Percentiles rank a stretch among this genome's conserved stretches.
Evolutionary conservation across 92 coral and sea anemone genomes (phyloP).

Genomic region (Phenganax subtilis): DNA sequence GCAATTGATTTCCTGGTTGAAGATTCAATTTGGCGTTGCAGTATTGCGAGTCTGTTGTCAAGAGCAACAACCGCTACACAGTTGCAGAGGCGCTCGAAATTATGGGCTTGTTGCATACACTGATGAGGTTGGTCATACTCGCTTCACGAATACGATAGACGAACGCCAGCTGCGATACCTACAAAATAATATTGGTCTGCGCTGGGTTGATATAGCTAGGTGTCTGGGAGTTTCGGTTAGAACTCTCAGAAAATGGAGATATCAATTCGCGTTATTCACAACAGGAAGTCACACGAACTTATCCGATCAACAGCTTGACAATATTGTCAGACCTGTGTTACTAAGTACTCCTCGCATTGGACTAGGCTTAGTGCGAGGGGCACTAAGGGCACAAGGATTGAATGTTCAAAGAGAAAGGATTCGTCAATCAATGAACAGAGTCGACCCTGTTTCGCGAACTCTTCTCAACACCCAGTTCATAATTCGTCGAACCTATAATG

Average conservation of each 20-base stretch:
- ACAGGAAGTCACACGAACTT: not conserved
- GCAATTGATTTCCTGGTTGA: conserved; percentile 5
- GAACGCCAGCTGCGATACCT: conserved; percentile 12
- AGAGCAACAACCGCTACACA: not conserved
- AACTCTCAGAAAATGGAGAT: conserved; percentile 33
- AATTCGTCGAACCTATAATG: conserved; percentile 1
- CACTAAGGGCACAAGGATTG: not conserved
- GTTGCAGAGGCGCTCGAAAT: not conserved
- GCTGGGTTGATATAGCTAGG: conserved; percentile 26
- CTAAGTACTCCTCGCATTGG: conserved; percentile 4
- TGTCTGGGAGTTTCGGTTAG: conserved; percentile 22
- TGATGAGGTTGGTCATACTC: conserved; percentile 21
- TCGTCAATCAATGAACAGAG: conserved; percentile 22
- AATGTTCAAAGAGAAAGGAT: conserved; percentile 26
- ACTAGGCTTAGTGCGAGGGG: conserved; percentile 11
- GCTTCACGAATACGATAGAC: not conserved
- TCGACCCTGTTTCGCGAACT: conserved; percentile 18
- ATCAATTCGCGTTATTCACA: not conserved
- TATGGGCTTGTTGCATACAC: not conserved
- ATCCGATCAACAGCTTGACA: not conserved
- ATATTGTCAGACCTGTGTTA: not conserved
- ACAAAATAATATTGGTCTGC: conserved; percentile 15
- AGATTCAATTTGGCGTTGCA: not conserved
- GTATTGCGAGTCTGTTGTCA: not conserved
- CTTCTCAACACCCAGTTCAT: not conserved